Base-by-base conservation (phyloP, 2,888 invertebrate species). In the Hydrotaea cyrtoneurina region DNA sequence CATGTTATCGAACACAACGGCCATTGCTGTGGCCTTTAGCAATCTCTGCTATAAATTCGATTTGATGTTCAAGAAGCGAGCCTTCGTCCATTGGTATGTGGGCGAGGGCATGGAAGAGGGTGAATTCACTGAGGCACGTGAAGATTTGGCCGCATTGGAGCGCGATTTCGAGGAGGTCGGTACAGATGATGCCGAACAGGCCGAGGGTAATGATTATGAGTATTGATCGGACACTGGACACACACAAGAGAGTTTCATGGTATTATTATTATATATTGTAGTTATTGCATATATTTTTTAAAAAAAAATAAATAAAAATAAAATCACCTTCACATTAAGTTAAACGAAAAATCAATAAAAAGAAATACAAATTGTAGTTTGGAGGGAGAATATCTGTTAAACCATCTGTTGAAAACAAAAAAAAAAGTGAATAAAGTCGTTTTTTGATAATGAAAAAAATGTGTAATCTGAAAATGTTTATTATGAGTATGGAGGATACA, bases 21-120 rank as follows among this genome's bases (percentile, higher is more conserved):
- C 97, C 87, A 97, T 98, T 89, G 95, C 96, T 15, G 96, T 97
- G 89, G 97, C 97, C 72, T 98, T 97, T 96, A 95, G 96, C 86
- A 96, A 97, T 90, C 94, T 98, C 80, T 96, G 98, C 93, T 96
- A 96, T 93, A 99, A 98, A 93, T 98, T 98, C 92, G 98, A 98
- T 93, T 94, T 98, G 96, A 92, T 92, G 91, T 92, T 90, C 87
- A 89, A 86, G 71, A 92, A 92, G 57, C 89, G 91, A 15, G 98
- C 98, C 72, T 99, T 99, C 90, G 97, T 98, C 86, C 98, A 98
- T 92, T 98, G 98, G 98, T 97, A 94, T 90, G 94, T 92, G 7
- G 91, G 91, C 26, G 93, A 93, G 86, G 93, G 93, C 75, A 92
- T 93, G 92, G 93, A 93, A 87, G 91, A 92, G 81, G 91, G 91